A percentile compares a stretch with the other conserved stretches of the same genome.
phyloP scores from a whole-genome alignment of 2,888 invertebrate species.

The Pelosia muscerda region DNA sequence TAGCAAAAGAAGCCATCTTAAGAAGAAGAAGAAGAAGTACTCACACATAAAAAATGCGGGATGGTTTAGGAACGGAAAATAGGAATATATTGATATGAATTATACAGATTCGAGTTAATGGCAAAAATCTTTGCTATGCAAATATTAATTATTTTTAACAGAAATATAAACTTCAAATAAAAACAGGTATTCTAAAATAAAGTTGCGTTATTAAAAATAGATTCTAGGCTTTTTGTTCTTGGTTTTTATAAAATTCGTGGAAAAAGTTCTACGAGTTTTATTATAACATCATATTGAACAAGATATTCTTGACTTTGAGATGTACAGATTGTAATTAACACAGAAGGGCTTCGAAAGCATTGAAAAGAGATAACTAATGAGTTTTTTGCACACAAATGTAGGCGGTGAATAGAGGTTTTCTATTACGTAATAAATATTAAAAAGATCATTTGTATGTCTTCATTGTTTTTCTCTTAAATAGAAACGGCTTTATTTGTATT shows the following conservation, averaged over 20 bases:
- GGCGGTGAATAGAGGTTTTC: slow-evolving; percentile 1
- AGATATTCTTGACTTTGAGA: slow-evolving; percentile 7
- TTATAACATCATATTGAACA: neutral
- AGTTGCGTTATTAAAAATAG: neutral
- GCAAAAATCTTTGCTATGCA: too few relatives aligned
- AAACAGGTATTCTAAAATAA: neutral
- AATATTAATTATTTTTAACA: too few relatives aligned
- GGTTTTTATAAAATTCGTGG: too few relatives aligned
- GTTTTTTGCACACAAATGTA: neutral
- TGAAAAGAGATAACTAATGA: neutral
- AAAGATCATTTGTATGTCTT: neutral
- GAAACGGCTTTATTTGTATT: slow-evolving; percentile 17
- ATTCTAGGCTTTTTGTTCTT: too few relatives aligned
- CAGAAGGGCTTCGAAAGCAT: neutral
- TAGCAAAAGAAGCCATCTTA: too few relatives aligned
- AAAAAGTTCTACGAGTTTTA: neutral
- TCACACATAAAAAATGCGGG: too few relatives aligned
- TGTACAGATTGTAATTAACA: neutral
- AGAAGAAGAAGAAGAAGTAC: too few relatives aligned
- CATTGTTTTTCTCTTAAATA: slow-evolving; percentile 14
- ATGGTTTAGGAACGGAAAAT: too few relatives aligned
- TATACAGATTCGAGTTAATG: too few relatives aligned
- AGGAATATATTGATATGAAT: too few relatives aligned
- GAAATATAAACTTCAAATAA: neutral
- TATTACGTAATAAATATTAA: slow-evolving; percentile 8